Evolutionary conservation across 2,113 vertebrate genomes (phyloP).

Genomic region (Xenopus tropicalis): UCB_Xtro_10.0 CM004451.2:59685001-59685500

Average conservation of each 20-base stretch:
- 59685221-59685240: slow-evolving; percentile 92
- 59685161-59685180: slow-evolving; percentile 82
- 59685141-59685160: slow-evolving; percentile 25
- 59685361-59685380: slow-evolving; percentile 21
- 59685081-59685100: slow-evolving; percentile 6
- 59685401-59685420: slow-evolving; percentile 29
- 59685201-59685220: slow-evolving; percentile 92
- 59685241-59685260: slow-evolving; percentile 62
- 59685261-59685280: slow-evolving; percentile 53
- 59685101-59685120: slow-evolving; percentile 3
- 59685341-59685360: slow-evolving; percentile 28
- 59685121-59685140: slow-evolving; percentile 21
- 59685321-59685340: slow-evolving; percentile 46
- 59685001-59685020: no score
- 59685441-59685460: neutral
- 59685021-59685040: neutral
- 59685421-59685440: slow-evolving; percentile 15
- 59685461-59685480: neutral
- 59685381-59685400: slow-evolving; percentile 37
- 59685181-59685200: slow-evolving; percentile 78
- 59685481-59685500: no score
- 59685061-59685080: neutral
- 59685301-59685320: slow-evolving; percentile 63
- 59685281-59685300: slow-evolving; percentile 56
- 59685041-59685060: neutral